Conservation (phyloP, 2,113 vertebrate species). For the Mesocricetus auratus region DNA sequence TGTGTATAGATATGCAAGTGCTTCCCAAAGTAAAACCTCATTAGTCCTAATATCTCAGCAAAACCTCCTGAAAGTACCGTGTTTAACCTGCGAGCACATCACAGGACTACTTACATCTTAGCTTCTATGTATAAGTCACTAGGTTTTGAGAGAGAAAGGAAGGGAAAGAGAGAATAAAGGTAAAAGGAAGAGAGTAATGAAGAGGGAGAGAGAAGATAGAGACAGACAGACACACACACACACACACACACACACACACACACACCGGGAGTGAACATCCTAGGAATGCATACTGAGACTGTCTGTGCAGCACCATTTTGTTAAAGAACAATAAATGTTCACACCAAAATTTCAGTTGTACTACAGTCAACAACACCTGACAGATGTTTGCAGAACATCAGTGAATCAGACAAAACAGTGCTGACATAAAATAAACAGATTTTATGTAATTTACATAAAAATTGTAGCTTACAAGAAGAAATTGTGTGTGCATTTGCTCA, state of each 20-base stretch:
- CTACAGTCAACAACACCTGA: not conserved
- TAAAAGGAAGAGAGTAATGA: not conserved
- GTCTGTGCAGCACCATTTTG: not conserved
- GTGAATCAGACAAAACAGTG: not conserved
- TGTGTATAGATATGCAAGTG: not conserved
- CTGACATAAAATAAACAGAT: not conserved
- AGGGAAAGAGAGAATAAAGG: no score
- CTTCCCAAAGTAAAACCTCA: not conserved
- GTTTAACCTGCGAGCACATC: not conserved
- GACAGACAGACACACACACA: not conserved
- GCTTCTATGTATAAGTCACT: not conserved
- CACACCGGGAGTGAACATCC: not conserved
- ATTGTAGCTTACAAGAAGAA: not conserved
- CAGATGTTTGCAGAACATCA: not conserved
- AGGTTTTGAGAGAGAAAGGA: not conserved
- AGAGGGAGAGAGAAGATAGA: not conserved
- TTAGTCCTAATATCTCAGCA: not conserved
- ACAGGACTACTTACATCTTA: not conserved
- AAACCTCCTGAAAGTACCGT: not conserved
- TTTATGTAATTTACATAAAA: not conserved
- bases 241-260: no score
- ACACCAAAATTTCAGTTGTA: not conserved
- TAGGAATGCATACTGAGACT: not conserved
- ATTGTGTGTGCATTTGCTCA: not conserved
- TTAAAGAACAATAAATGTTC: not conserved